Evolutionary conservation across 2,888 invertebrate species (phyloP).

Genomic region (Temnothorax ravouxi): DNA sequence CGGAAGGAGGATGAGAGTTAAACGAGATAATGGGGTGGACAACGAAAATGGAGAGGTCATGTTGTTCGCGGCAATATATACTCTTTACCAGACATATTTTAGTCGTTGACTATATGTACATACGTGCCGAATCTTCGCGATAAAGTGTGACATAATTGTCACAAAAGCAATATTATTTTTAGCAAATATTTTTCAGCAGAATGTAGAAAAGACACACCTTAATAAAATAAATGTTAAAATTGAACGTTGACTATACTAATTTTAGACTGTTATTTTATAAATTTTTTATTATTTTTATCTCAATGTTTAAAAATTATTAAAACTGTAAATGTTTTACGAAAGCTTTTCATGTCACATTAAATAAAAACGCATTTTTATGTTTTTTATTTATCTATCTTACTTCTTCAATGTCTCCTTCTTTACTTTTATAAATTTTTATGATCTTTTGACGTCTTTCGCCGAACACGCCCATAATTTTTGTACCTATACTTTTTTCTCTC

Average conservation of each 20-base stretch:
- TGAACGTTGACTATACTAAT: not conserved
- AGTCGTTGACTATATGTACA: not conserved
- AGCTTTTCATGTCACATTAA: not conserved
- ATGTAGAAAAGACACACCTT: not conserved
- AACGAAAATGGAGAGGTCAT: constrained; percentile 6
- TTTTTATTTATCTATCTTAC: not conserved
- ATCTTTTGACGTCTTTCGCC: not conserved
- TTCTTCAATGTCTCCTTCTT: not conserved
- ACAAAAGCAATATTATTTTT: not conserved
- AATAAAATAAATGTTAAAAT: not conserved
- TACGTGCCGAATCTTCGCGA: not conserved
- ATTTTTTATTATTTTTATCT: not conserved
- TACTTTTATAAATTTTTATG: not conserved
- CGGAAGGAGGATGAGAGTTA: constrained; percentile 31
- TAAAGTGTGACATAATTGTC: not conserved
- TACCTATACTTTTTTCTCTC: not conserved
- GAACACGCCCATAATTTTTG: not conserved
- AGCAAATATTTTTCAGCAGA: constrained; percentile 1
- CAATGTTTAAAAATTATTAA: constrained; percentile 2
- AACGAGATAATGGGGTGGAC: constrained; percentile 37
- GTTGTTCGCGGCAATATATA: not conserved
- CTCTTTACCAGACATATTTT: constrained; percentile 5
- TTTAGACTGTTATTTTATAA: not conserved
- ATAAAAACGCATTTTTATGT: not conserved
- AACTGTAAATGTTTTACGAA: not conserved